Evolutionary conservation across 1,140 invertebrate genomes (phyloP), one percentile per base, ranked within the genome.

Genomic region (Dryas iulia): DNA sequence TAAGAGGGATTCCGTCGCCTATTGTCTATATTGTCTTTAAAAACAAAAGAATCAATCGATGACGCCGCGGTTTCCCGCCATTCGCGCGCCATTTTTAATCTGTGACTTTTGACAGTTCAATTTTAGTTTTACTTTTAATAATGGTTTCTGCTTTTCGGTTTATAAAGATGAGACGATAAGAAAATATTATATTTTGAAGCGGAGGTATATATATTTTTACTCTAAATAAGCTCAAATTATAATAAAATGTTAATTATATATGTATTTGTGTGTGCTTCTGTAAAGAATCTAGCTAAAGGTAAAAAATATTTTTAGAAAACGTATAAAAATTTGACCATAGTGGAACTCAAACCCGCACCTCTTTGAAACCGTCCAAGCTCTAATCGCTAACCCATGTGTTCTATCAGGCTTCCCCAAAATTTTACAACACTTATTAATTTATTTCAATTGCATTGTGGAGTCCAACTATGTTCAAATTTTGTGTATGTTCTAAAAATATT

Each of bases 21-120:
- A 76, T 87, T 87, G 81, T 89, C 76, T 79, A 28, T 58, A 35
- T 21, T 65, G 58, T 72, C 53, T 56, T 56, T 56, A 77, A 71
- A 81, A 81, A 89, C 83, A 87, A 89, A 81, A 78, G 74, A 70
- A 77, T 82, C 84, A 78, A 83, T 79, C 77, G 81, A 74, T 67
- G 72, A 66, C 69, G 47, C 56, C 61, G 64, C 60, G 72, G 66
- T 72, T 72, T 68, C 54, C 66, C 66, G 66, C 62, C 25, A 18
- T 53, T 64, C 64, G 26, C 59, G 59, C 66, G 66, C 61, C 59
- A 69, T 75, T 82, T 82, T 79, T 74, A 74, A 74, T 68, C 72
- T 74, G 57, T 71, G 65, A 67, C 52, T 61, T 70, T 65, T 70
- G 68, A 70, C 68, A 70, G 68, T 65, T 70, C 68, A 70, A 70